phyloP scores from a whole-genome alignment of 2,113 vertebrate genomes.

The Hemibagrus wyckioides region DNA sequence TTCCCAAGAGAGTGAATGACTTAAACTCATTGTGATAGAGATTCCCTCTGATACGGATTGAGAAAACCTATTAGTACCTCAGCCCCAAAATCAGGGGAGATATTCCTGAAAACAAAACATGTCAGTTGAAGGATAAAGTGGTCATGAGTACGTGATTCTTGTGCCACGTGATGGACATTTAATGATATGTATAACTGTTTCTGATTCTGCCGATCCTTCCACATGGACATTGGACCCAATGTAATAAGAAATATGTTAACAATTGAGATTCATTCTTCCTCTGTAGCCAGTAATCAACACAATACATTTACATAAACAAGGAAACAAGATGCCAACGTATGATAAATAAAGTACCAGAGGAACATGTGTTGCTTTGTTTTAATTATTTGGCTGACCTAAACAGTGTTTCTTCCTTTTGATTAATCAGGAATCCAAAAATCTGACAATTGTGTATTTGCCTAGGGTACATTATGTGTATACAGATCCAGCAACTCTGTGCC shows the following conservation, averaged over 20 bases:
- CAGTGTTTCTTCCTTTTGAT: constrained; percentile 28
- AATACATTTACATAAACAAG: constrained; percentile 14
- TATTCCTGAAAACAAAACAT: background rate
- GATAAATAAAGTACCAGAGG: constrained; percentile 21
- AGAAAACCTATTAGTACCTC: background rate
- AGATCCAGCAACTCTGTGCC: background rate
- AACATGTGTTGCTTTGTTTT: constrained; percentile 21
- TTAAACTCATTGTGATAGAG: background rate
- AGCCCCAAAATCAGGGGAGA: background rate
- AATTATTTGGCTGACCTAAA: constrained; percentile 18
- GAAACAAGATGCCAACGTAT: constrained; percentile 33
- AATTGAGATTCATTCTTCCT: background rate
- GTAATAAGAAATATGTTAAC: constrained; percentile 8
- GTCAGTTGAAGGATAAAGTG: background rate
- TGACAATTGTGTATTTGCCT: background rate
- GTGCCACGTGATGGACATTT: background rate
- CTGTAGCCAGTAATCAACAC: constrained; percentile 1
- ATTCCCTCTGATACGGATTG: background rate
- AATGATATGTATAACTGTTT: no score
- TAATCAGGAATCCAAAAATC: constrained; percentile 3
- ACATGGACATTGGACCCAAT: background rate
- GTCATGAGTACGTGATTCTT: background rate
- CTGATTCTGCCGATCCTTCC: background rate
- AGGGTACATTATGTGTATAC: constrained; percentile 2
- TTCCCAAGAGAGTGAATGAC: background rate